Evolutionary conservation across 2,797 vertebrate species (phyloP).

Genomic region (Uromys caudimaculatus): DNA sequence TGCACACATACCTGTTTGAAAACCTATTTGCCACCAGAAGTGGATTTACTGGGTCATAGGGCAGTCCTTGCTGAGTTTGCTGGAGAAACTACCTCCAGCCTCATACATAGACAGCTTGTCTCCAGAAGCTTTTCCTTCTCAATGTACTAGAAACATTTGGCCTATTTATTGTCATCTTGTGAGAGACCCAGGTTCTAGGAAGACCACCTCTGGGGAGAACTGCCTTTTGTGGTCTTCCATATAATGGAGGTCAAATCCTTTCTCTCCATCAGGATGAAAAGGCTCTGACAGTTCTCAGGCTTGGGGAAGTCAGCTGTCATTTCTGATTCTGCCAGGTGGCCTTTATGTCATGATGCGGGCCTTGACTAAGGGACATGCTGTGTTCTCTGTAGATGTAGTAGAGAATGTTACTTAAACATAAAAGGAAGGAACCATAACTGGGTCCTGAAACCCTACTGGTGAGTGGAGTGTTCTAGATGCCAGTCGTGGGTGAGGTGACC

Average conservation of each 20-base stretch:
- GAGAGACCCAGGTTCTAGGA: not conserved
- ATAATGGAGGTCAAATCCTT: not conserved
- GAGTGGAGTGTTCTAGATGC: not conserved
- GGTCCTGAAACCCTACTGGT: not conserved
- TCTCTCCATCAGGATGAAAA: not conserved
- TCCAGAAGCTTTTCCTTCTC: not conserved
- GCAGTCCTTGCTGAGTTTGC: too few species aligned
- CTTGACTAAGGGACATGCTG: not conserved
- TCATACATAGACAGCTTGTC: not conserved
- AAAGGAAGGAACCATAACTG: not conserved
- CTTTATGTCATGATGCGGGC: not conserved
- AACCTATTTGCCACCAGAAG: not conserved
- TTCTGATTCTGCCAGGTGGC: not conserved
- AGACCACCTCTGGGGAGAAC: not conserved
- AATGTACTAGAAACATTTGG: not conserved
- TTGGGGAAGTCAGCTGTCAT: not conserved
- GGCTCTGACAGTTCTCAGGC: not conserved
- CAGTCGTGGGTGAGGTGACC: not conserved
- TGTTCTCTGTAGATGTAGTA: not conserved
- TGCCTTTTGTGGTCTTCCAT: not conserved
- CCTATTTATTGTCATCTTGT: not conserved
- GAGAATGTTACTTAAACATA: not conserved
- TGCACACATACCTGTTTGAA: fast-evolving
- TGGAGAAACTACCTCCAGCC: not conserved
- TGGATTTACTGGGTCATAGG: not conserved